A percentile compares a stretch with the other conserved stretches of the same genome.
Evolutionary conservation across 1,140 invertebrate species (phyloP).

Genomic region (Trichoplusia ni): DNA sequence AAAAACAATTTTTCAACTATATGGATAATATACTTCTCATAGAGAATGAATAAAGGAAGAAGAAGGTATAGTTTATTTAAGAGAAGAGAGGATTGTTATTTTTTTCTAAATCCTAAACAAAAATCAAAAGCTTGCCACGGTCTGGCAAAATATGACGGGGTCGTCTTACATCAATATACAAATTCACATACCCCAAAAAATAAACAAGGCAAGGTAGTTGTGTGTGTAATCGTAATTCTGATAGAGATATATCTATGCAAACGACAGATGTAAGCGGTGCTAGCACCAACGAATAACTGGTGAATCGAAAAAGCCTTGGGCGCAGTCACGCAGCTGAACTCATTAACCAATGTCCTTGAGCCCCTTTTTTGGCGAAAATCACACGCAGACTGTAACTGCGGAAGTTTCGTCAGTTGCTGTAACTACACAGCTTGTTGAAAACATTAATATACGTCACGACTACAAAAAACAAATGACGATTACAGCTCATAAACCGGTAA

Average conservation of each 20-base stretch:
- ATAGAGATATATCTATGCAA: slow-evolving; percentile 13
- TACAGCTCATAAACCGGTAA: no score
- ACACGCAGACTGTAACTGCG: slow-evolving; percentile 30
- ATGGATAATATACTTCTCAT: no score
- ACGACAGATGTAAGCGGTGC: slow-evolving; percentile 9
- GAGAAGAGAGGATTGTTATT: no score
- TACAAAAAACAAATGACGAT: no score
- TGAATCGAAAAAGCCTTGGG: slow-evolving; percentile 28
- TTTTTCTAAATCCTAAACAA: no score
- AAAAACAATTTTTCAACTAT: no score
- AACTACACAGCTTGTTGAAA: not conserved
- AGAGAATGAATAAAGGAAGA: no score
- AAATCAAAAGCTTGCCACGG: no score
- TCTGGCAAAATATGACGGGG: no score
- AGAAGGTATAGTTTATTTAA: no score
- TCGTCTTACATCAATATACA: no score
- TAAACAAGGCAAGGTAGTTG: not conserved
- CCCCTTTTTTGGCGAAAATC: slow-evolving; percentile 32
- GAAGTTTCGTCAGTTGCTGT: slow-evolving; percentile 22
- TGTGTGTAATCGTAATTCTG: slow-evolving; percentile 10
- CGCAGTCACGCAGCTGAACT: slow-evolving; percentile 37
- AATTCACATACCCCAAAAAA: not conserved
- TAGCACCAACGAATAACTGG: slow-evolving; percentile 24
- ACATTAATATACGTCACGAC: not conserved
- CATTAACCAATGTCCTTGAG: slow-evolving; percentile 37